These are phyloP conservation scores for Neoitamus cyanurus DNA, from an alignment of 2,888 invertebrate genomes.

Conservation along the genomic window DNA sequence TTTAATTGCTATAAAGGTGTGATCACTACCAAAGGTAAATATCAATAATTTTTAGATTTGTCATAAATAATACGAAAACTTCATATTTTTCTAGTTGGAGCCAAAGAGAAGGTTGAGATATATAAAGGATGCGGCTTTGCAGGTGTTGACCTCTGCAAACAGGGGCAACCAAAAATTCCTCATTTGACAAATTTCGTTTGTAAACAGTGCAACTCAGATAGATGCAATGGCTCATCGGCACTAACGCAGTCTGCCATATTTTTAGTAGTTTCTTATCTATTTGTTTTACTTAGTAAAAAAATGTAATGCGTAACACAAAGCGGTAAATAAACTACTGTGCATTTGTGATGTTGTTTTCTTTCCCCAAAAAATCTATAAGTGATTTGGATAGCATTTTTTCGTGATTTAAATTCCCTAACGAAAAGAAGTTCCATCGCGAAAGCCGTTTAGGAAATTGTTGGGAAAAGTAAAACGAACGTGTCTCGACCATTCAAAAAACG, in stretches of 20 bases:
- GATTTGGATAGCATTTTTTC: too few relatives aligned
- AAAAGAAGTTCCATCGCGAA: too few relatives aligned
- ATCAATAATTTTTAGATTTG: neutral
- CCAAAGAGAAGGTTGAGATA: neutral
- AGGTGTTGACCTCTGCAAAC: neutral
- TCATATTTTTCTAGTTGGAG: neutral
- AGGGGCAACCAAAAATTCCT: neutral
- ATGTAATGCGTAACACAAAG: too few relatives aligned
- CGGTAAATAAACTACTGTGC: too few relatives aligned
- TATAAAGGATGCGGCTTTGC: neutral
- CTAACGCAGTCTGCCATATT: neutral
- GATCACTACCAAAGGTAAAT: neutral
- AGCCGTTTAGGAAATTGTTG: too few relatives aligned
- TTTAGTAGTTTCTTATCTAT: neutral
- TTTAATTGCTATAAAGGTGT: neutral
- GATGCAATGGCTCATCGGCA: neutral
- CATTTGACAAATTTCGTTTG: neutral
- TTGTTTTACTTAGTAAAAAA: neutral
- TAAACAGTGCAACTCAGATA: neutral
- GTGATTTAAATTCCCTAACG: too few relatives aligned
- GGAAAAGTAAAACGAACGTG: too few relatives aligned
- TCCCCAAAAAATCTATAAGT: too few relatives aligned
- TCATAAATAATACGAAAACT: neutral
- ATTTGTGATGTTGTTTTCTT: too few relatives aligned
- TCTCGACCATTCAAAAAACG: too few relatives aligned